phyloP scores from a whole-genome alignment of 1,140 invertebrate genomes.

The Bombus waltoni region DNA sequence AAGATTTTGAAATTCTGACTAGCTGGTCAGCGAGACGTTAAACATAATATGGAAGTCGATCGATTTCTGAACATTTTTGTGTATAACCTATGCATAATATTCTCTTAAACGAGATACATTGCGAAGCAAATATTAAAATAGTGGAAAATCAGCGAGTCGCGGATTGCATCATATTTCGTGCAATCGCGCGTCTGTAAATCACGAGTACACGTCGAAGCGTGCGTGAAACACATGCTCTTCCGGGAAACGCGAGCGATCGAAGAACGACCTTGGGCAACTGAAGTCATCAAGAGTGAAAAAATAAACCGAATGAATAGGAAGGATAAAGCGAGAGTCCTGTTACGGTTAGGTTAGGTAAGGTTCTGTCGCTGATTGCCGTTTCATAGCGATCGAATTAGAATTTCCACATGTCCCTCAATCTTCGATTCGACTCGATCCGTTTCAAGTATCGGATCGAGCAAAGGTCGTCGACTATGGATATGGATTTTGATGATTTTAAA shows the following conservation, averaged over 20 bases:
- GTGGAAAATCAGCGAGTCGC: neutral
- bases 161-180: conserved; percentile 2
- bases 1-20: neutral
- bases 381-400: neutral
- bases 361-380: neutral
- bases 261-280: conserved; percentile 1
- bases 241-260: neutral
- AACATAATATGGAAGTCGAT: neutral
- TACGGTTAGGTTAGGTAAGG: too few relatives aligned
- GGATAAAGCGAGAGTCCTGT: neutral
- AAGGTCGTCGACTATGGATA: neutral
- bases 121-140: neutral
- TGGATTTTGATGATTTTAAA: neutral
- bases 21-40: neutral
- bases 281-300: neutral
- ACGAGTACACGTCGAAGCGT: neutral
- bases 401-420: neutral
- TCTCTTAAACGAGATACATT: neutral
- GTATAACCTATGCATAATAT: neutral
- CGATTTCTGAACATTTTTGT: neutral
- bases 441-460: neutral
- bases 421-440: neutral
- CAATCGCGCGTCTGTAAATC: neutral
- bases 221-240: conserved; percentile 15
- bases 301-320: neutral